phyloP scores from a whole-genome alignment of 2,797 vertebrate genomes.

The Rhynchonycteris naso region DNA sequence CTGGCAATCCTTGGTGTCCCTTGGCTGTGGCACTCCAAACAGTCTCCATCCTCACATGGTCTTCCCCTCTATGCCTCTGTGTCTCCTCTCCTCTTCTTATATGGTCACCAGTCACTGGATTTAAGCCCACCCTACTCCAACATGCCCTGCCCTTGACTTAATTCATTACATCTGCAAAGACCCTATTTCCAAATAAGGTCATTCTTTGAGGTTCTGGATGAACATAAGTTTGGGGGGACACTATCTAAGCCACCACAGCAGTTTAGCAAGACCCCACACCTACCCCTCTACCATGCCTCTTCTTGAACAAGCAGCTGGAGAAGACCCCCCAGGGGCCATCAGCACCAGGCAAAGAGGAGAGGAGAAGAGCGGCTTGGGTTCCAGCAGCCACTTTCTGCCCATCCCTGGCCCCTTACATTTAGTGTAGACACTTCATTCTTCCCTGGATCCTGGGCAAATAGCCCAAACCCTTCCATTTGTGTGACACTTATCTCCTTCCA shows the following conservation, averaged over 20 bases:
- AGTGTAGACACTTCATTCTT: background rate
- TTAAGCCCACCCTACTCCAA: background rate
- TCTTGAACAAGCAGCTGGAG: background rate
- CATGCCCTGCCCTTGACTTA: background rate
- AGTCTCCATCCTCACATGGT: too few relatives aligned
- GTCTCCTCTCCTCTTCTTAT: background rate
- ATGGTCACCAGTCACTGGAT: background rate
- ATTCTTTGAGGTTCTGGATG: background rate
- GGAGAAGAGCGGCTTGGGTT: too few relatives aligned
- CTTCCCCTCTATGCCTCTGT: background rate
- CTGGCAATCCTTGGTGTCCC: rapidly evolving
- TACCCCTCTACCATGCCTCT: rapidly evolving
- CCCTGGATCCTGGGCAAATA: too few relatives aligned
- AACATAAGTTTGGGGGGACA: background rate
- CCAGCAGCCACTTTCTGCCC: background rate
- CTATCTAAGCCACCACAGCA: background rate
- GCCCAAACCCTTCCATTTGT: background rate
- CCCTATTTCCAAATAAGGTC: background rate
- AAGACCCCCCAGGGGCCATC: background rate
- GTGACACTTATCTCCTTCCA: background rate
- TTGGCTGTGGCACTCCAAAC: rapidly evolving
- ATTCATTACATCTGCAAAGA: background rate
- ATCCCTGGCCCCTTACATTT: background rate
- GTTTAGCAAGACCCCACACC: rapidly evolving
- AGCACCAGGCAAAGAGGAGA: background rate